A percentile compares a stretch with the other conserved stretches of the same genome.
These are phyloP conservation scores for Panthera leo DNA, from an alignment of 2,113 vertebrate species.

Conservation along the genomic window DNA sequence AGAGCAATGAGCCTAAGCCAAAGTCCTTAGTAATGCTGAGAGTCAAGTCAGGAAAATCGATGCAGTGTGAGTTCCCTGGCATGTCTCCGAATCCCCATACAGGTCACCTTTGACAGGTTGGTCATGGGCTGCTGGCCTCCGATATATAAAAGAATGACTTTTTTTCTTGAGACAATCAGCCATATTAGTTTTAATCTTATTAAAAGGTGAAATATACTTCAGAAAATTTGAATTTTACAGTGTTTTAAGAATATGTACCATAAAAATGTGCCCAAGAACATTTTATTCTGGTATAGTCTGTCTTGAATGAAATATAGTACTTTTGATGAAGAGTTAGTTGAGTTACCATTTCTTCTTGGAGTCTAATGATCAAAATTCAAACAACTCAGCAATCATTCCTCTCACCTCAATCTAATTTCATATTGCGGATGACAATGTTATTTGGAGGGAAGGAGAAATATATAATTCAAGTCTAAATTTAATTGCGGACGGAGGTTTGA, in stretches of 20 bases:
- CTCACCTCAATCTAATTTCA: constrained; percentile 59
- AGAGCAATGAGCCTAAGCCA: neutral
- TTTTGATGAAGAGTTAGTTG: constrained; percentile 51
- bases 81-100: neutral
- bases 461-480: constrained; percentile 54
- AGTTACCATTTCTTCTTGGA: constrained; percentile 42
- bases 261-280: constrained; percentile 17
- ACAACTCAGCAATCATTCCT: constrained; percentile 57
- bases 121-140: neutral
- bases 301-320: constrained; percentile 25
- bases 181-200: constrained; percentile 55
- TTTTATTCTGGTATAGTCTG: constrained; percentile 48
- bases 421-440: constrained; percentile 30
- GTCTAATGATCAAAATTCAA: constrained; percentile 48
- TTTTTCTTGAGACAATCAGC: constrained; percentile 28
- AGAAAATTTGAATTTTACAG: constrained; percentile 47
- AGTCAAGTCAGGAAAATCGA: neutral
- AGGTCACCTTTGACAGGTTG: neutral
- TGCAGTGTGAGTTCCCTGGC: neutral
- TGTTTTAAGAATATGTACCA: constrained; percentile 14
- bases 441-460: constrained; percentile 25
- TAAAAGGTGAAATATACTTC: constrained; percentile 51
- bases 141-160: neutral
- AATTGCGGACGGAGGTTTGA: constrained; percentile 12
- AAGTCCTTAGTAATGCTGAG: neutral